phyloP scores from a whole-genome alignment of 2,797 vertebrate species.

The Nothura maculosa region DNA sequence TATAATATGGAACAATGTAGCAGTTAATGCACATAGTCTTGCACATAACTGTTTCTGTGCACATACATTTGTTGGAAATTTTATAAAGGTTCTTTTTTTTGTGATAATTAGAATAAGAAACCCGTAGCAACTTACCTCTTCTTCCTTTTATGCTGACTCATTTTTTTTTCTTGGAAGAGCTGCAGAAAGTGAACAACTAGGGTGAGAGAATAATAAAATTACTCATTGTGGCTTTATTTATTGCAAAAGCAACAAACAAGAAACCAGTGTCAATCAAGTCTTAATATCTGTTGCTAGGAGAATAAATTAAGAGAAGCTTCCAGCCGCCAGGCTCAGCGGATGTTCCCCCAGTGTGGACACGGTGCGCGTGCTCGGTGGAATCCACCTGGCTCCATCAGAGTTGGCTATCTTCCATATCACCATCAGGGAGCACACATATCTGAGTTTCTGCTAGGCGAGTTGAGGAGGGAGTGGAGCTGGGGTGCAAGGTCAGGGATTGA shows the following conservation, averaged over 20 bases:
- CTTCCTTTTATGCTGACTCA: slow-evolving; percentile 25
- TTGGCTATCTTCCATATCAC: slow-evolving; percentile 42
- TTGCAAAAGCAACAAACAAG: slow-evolving; percentile 29
- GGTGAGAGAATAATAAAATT: slow-evolving; percentile 33
- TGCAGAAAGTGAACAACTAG: slow-evolving; percentile 32
- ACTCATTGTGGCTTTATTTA: slow-evolving; percentile 58
- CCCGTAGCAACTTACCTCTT: slow-evolving; percentile 50
- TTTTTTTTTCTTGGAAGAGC: slow-evolving; percentile 15
- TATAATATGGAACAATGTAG: slow-evolving; percentile 11
- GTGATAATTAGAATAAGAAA: slow-evolving; percentile 41
- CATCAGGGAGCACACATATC: slow-evolving; percentile 37
- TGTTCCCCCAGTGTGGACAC: slow-evolving; percentile 15
- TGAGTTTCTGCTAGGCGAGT: slow-evolving; percentile 1
- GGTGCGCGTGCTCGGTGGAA: slow-evolving; percentile 14
- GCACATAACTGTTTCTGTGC: slow-evolving; percentile 37
- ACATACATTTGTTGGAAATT: slow-evolving; percentile 45
- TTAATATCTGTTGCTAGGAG: slow-evolving; percentile 58
- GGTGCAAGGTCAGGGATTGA: slow-evolving; percentile 26
- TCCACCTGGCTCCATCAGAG: slow-evolving; percentile 45
- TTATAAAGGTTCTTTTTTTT: slow-evolving; percentile 28
- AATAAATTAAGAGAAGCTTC: slow-evolving; percentile 53
- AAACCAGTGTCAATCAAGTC: slow-evolving; percentile 7
- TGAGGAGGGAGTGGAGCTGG: neutral
- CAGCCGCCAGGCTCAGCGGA: neutral
- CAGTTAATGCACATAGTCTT: slow-evolving; percentile 22